A percentile compares a stretch with the other conserved stretches of the same genome.
These are phyloP conservation scores for Argya squamiceps DNA, from an alignment of 2,797 vertebrate species.

Conservation along the genomic window DNA sequence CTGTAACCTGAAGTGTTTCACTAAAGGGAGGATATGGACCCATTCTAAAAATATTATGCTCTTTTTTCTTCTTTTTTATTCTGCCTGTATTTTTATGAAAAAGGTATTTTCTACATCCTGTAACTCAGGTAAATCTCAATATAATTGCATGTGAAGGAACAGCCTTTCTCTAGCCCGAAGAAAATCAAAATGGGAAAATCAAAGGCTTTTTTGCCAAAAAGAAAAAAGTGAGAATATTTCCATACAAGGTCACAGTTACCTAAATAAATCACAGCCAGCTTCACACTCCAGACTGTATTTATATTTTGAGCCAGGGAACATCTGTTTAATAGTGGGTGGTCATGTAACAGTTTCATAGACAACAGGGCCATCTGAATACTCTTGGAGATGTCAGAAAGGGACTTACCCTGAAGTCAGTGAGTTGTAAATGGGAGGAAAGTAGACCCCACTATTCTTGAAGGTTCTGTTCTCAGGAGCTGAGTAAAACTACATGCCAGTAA, in stretches of 20 bases:
- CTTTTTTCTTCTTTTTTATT: background rate
- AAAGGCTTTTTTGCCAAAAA: background rate
- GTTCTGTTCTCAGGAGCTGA: background rate
- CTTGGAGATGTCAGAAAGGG: slow-evolving; percentile 1
- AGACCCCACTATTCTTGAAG: background rate
- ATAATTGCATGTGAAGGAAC: slow-evolving; percentile 25
- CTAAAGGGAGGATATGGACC: background rate
- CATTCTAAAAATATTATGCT: background rate
- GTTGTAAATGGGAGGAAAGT: background rate
- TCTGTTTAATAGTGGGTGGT: slow-evolving; percentile 69
- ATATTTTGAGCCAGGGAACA: slow-evolving; percentile 61
- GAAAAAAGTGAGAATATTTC: slow-evolving; percentile 39
- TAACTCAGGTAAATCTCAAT: slow-evolving; percentile 6
- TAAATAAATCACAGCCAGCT: slow-evolving; percentile 67
- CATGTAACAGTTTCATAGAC: slow-evolving; percentile 52
- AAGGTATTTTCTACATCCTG: background rate
- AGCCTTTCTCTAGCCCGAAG: background rate
- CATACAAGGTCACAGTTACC: slow-evolving; percentile 59
- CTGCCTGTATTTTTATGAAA: background rate
- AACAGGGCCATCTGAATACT: slow-evolving; percentile 1
- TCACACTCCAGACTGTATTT: slow-evolving; percentile 53
- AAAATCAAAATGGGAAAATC: background rate
- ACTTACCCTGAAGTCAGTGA: background rate
- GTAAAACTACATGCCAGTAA: background rate
- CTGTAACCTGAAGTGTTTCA: background rate